A percentile compares a stretch with the other conserved stretches of the same genome.
phyloP scores from a whole-genome alignment of 2,888 invertebrate genomes.

The Therioaphis trifolii region DNA sequence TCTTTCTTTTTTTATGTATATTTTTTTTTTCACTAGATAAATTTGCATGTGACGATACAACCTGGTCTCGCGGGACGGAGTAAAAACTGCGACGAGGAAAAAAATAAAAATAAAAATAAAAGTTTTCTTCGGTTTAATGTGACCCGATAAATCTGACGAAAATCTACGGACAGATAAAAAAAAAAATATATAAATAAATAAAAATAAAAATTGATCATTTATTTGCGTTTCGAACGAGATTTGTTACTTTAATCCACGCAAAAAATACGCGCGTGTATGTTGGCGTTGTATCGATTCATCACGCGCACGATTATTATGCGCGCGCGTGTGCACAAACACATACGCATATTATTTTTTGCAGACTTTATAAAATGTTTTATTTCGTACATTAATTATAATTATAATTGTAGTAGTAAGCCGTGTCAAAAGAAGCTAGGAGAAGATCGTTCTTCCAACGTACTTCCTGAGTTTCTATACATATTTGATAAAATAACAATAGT shows the following conservation, averaged over 20 bases:
- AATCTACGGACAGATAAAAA: background rate
- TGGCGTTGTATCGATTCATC: too few species aligned
- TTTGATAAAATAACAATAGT: too few species aligned
- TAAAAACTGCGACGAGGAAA: constrained; percentile 34
- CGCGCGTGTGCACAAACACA: too few species aligned
- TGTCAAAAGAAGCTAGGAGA: too few species aligned
- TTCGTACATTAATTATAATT: too few species aligned
- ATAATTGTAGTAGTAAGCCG: too few species aligned
- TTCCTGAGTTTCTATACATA: too few species aligned
- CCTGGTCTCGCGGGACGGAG: constrained; percentile 41
- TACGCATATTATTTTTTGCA: too few species aligned
- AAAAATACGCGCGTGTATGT: background rate
- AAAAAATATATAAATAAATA: too few species aligned
- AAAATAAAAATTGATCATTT: too few species aligned
- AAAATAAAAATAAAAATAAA: constrained; percentile 21
- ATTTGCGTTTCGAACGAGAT: background rate
- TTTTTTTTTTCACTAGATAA: constrained; percentile 55
- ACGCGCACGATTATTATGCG: background rate
- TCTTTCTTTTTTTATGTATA: constrained; percentile 2
- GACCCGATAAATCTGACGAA: constrained; percentile 51
- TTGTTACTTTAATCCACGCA: constrained; percentile 5
- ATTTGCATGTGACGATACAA: constrained; percentile 60
- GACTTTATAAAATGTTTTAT: too few species aligned
- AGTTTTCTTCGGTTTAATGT: constrained; percentile 49
- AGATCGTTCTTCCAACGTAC: too few species aligned